A percentile compares a stretch with the other conserved stretches of the same genome.
Evolutionary conservation across 2,888 invertebrate genomes (phyloP).

Genomic region (Erynnis tages): DNA sequence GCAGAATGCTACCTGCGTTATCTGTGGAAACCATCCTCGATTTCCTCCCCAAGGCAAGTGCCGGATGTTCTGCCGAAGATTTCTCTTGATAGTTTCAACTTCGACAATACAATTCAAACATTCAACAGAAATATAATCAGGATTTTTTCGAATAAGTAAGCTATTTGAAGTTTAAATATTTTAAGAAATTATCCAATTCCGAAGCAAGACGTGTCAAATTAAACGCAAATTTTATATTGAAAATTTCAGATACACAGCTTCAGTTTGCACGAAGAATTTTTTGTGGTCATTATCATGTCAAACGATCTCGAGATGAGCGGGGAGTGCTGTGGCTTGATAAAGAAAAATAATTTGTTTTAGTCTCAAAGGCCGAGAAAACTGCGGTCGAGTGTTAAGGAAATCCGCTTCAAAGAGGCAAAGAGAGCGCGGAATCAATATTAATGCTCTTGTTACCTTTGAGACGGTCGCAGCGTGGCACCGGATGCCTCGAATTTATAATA

Average conservation of each 20-base stretch:
- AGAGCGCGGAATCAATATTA: slow-evolving; percentile 74
- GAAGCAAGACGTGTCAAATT: not conserved
- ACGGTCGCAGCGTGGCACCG: slow-evolving; percentile 56
- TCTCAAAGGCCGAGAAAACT: slow-evolving; percentile 63
- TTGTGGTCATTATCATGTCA: slow-evolving; percentile 45
- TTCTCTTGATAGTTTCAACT: too few relatives aligned
- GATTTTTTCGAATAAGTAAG: too few relatives aligned
- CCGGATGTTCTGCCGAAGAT: too few relatives aligned
- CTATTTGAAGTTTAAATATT: not conserved
- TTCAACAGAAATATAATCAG: too few relatives aligned
- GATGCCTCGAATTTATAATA: slow-evolving; percentile 73
- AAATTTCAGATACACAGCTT: slow-evolving; percentile 1
- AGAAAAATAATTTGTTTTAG: slow-evolving; percentile 48
- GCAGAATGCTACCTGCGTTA: slow-evolving; percentile 53
- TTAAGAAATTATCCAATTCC: not conserved
- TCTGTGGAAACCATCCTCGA: slow-evolving; percentile 48
- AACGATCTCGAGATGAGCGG: slow-evolving; percentile 35
- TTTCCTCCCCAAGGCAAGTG: slow-evolving; percentile 42
- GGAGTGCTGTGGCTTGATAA: slow-evolving; percentile 33
- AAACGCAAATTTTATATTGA: slow-evolving; percentile 14
- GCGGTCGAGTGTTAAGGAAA: slow-evolving; percentile 57
- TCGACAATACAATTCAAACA: too few relatives aligned
- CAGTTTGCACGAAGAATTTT: slow-evolving; percentile 30
- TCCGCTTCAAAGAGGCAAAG: slow-evolving; percentile 68
- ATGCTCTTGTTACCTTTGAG: slow-evolving; percentile 76